Base-by-base conservation (phyloP, 2,113 vertebrate genomes). In the Terrapene triunguis region DNA sequence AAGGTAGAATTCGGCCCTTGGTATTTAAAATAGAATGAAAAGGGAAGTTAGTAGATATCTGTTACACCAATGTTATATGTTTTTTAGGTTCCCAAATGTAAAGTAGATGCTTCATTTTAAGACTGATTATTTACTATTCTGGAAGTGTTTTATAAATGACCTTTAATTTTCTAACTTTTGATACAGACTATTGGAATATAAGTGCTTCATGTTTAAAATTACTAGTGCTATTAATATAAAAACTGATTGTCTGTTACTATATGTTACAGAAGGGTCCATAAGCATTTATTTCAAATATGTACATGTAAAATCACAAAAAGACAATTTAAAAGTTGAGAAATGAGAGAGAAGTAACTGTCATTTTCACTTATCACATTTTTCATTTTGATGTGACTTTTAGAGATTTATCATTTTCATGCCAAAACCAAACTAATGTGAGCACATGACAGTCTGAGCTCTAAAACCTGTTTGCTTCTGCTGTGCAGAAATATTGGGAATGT, bases 401-500 rank as follows among this genome's bases (percentile, higher is more conserved):
- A 91, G 83, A 82, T 65, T 88, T 72, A 5, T 65, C 91, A 87
- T 50, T 93, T 55, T 94, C 89, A 96, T 97, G 95, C 95, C 97
- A 97, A 98, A 98, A 98, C 93, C 80, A 90, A 98, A 96, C 89
- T 97, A 96, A 97, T 38, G 17, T 1, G 93, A 98, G 97, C 94
- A 53, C 5, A 35, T 81, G 82, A 91, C 89, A 17, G 44, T 89
- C 84, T 94, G 94, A 96, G 91, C 96, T 98, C 93, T 98, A 95
- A 96, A 97, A 85, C 57, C 27, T 81, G 32, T 95, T 74, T 96
- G 97, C 95, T 98, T 98, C 98, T 98, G 98, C 98, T 98, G 42
- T 98, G 98, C 98, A 98, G 98, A 98, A 98, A 97, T 94, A 79
- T 92, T 95, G 91, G 95, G 94, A 96, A 92, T 76, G 47, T 94